A percentile compares a stretch with the other conserved stretches of the same genome.
Conservation (phyloP, 2,888 invertebrate species). For the Macrophya annulata region DNA sequence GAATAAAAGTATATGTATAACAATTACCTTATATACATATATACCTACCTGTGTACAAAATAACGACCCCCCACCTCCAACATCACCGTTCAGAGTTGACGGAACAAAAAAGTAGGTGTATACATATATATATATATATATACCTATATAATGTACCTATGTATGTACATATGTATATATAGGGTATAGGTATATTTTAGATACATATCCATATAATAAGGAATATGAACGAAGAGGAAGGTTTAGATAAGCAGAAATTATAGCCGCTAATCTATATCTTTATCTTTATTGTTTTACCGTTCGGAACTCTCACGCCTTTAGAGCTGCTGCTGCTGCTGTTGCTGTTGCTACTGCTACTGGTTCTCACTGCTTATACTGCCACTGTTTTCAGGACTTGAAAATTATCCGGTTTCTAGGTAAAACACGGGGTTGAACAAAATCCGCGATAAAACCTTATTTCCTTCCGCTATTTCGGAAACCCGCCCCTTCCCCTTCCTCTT, state of each 20-base stretch:
- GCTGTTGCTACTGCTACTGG: not conserved
- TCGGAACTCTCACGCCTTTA: not conserved
- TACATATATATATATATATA: not conserved
- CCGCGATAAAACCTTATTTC: slow-evolving; percentile 14
- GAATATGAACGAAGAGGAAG: not conserved
- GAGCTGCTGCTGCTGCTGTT: not conserved
- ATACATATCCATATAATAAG: not conserved
- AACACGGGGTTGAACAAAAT: not conserved
- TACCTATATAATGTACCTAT: not conserved
- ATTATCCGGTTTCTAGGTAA: slow-evolving; percentile 21
- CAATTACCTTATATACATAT: not conserved
- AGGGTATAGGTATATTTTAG: not conserved
- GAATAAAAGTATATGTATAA: not conserved
- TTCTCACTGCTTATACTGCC: not conserved
- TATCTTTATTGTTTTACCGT: slow-evolving; percentile 45
- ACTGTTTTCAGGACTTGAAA: not conserved
- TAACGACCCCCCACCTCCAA: not conserved
- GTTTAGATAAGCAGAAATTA: slow-evolving; percentile 45
- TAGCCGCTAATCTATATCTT: slow-evolving; percentile 37
- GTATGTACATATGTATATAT: not conserved
- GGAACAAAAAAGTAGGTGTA: not conserved
- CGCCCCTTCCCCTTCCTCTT: not conserved
- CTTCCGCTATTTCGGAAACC: slow-evolving; percentile 22
- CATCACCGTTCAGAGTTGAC: not conserved
- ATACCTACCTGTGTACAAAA: not conserved